These are phyloP conservation scores for Tinea pellionella DNA, from an alignment of 2,888 invertebrate species.

Conservation along the genomic window DNA sequence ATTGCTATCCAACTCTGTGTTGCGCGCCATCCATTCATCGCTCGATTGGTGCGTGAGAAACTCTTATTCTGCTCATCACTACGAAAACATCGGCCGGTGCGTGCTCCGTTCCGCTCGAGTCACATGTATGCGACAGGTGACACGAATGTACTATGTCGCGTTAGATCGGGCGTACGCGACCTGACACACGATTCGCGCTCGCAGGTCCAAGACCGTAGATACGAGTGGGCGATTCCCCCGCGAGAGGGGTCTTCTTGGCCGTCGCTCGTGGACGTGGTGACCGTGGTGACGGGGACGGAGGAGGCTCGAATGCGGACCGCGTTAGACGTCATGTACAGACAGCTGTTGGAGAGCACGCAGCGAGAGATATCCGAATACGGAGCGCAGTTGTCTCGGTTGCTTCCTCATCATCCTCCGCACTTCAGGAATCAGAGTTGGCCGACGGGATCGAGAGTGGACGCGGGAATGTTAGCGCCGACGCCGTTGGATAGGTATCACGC, in stretches of 20 bases:
- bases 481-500: constrained; percentile 20
- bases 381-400: constrained; percentile 20
- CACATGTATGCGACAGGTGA: constrained; percentile 69
- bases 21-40: constrained; percentile 80
- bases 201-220: constrained; percentile 34
- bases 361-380: constrained; percentile 19
- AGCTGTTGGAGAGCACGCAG: background rate
- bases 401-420: constrained; percentile 30
- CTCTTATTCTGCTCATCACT: constrained; percentile 83
- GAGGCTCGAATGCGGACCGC: constrained; percentile 23
- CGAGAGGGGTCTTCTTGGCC: constrained; percentile 21
- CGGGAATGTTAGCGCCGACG: constrained; percentile 53
- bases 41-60: constrained; percentile 92
- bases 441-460: constrained; percentile 68
- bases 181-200: background rate
- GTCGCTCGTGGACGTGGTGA: constrained; percentile 64
- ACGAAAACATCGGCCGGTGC: constrained; percentile 91
- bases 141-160: background rate
- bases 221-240: constrained; percentile 22
- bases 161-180: background rate
- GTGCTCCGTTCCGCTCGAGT: constrained; percentile 77
- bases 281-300: constrained; percentile 67
- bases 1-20: constrained; percentile 86
- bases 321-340: background rate
- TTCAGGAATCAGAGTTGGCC: constrained; percentile 82